phyloP scores from a whole-genome alignment of 2,113 vertebrate genomes.

The Pheucticus melanocephalus region DNA sequence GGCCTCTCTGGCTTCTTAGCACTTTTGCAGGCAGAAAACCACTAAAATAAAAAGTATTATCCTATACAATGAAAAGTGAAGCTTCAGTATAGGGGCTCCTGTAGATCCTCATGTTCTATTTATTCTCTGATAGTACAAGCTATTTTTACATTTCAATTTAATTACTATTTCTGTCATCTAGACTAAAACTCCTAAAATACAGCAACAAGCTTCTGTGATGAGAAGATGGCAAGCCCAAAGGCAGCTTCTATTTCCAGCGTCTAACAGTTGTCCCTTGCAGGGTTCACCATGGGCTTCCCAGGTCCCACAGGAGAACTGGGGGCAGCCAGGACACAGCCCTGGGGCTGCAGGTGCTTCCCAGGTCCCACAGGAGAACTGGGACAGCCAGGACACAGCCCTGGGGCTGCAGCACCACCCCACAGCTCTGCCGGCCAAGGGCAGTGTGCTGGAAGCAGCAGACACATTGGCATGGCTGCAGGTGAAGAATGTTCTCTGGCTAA shows the following conservation, averaged over 20 bases:
- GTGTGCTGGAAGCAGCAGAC: background rate
- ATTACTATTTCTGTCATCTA: background rate
- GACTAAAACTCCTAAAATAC: background rate
- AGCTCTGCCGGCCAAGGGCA: background rate
- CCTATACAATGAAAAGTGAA: background rate
- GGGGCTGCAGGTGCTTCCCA: background rate
- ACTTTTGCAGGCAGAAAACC: background rate
- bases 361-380: too few relatives aligned
- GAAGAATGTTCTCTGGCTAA: background rate
- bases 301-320: background rate
- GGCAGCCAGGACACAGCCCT: too few relatives aligned
- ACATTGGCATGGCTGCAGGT: background rate
- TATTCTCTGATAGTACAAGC: background rate
- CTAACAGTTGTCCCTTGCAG: background rate
- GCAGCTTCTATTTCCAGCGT: accelerated
- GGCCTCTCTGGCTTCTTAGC: background rate
- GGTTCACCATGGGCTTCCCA: accelerated
- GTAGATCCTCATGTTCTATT: background rate
- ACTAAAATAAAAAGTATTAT: background rate
- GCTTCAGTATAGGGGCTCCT: background rate
- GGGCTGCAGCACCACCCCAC: background rate
- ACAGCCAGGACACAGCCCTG: too few relatives aligned
- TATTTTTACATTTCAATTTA: background rate
- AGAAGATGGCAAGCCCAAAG: background rate
- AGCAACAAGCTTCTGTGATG: background rate